Evolutionary conservation across 2,888 invertebrate species (phyloP).

Genomic region (Hyppa rectilinea): DNA sequence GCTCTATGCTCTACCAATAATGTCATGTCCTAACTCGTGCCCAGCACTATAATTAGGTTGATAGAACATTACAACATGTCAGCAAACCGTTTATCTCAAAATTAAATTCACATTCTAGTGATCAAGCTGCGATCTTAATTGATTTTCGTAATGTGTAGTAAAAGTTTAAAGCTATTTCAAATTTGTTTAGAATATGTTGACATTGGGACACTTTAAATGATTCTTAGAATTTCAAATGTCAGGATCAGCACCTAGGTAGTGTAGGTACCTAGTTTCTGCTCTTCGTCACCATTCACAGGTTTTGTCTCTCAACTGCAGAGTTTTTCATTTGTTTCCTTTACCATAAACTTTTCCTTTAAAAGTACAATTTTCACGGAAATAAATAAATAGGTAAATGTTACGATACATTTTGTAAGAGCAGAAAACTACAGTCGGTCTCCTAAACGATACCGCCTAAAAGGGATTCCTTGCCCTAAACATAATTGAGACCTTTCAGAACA

Average conservation of each 20-base stretch:
- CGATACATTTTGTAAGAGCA: neutral
- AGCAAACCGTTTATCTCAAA: constrained; percentile 42
- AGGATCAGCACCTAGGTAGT: neutral
- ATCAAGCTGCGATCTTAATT: constrained; percentile 41
- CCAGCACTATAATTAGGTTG: constrained; percentile 37
- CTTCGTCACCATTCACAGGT: neutral
- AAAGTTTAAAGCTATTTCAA: constrained; percentile 30
- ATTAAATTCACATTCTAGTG: constrained; percentile 31
- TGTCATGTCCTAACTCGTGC: constrained; percentile 3
- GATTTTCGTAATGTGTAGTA: constrained; percentile 43
- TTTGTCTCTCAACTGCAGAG: neutral
- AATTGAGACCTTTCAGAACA: neutral
- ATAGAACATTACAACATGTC: constrained; percentile 41
- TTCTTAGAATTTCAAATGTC: neutral
- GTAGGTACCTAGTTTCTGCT: neutral
- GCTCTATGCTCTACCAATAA: constrained; percentile 4
- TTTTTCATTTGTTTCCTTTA: no score
- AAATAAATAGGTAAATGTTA: no score
- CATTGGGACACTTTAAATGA: constrained; percentile 13
- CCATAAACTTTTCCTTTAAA: neutral
- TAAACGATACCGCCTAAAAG: neutral
- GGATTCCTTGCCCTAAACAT: neutral
- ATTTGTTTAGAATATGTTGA: constrained; percentile 25
- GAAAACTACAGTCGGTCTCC: neutral
- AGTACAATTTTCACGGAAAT: neutral